Evolutionary conservation across 2,113 vertebrate genomes (phyloP).

Genomic region (Etheostoma spectabile): DNA sequence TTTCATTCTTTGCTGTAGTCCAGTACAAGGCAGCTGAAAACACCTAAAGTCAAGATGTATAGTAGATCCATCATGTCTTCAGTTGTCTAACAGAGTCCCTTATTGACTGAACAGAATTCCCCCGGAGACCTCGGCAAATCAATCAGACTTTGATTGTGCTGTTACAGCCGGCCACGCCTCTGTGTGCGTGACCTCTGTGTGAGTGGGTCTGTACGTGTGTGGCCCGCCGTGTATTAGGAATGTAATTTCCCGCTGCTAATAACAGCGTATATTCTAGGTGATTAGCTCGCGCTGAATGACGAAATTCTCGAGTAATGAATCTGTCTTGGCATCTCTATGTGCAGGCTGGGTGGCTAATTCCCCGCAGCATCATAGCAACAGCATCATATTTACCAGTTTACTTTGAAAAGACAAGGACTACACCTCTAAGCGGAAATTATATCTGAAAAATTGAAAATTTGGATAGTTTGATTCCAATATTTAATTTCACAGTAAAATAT

Average conservation of each 20-base stretch:
- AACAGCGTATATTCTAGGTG: constrained; percentile 1
- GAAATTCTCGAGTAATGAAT: constrained; percentile 44
- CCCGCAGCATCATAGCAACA: background rate
- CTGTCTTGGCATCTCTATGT: background rate
- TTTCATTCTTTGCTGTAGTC: background rate
- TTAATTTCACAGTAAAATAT: background rate
- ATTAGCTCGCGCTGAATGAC: constrained; percentile 51
- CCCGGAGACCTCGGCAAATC: constrained; percentile 72
- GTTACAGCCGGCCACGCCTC: constrained; percentile 60
- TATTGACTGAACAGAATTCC: constrained; percentile 72
- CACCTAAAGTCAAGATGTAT: constrained; percentile 46
- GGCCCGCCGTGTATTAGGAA: constrained; percentile 25
- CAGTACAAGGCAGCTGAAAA: constrained; percentile 33
- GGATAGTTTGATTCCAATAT: background rate
- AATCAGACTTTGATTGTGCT: constrained; percentile 74
- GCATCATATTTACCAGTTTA: background rate
- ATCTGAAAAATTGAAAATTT: background rate
- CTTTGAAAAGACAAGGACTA: background rate
- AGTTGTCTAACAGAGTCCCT: constrained; percentile 76
- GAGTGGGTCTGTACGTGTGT: constrained; percentile 18
- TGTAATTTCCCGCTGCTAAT: constrained; percentile 25
- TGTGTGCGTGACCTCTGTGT: constrained; percentile 41
- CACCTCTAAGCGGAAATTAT: background rate
- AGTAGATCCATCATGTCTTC: constrained; percentile 74
- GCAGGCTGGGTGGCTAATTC: background rate